Base-by-base conservation (phyloP, 1,140 invertebrate genomes). In the Dinothrombium tinctorium region DNA sequence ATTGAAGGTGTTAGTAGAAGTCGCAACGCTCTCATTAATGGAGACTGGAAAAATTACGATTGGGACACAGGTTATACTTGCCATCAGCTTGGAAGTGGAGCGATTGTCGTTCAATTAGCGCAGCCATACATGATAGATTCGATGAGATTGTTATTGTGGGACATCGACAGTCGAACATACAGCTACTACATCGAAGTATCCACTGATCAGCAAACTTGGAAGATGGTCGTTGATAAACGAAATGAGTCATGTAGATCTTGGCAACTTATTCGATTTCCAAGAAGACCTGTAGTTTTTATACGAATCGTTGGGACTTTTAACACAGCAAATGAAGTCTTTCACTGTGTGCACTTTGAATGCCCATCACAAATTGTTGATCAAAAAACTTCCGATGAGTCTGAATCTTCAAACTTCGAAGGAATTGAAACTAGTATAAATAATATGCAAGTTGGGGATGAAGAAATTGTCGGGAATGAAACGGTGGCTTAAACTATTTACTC, bases 61-160 rank as follows among this genome's bases (percentile, higher is more conserved):
- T 96, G 89, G 89, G 89, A 98, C 59, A 82, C 75, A 46, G 86
- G 92, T 35, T 98, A 96, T 59, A 96, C 89, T 2, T 96, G 89
- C 59, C 92, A 98, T 67, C 90, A 98, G 62, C 63, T 99, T 28
- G 87, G 89, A 46, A 86, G 77, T 52, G 89, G 90, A 23, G 71
- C 75, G 45, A 95, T 98, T 54, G 68, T 86, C 45, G 73, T 98
- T 41, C 65, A 84, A 0, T 73, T 96, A 9, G 76, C 82, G 54
- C 72, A 69, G 33, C 76, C 78, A 40, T 81, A 71, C 54, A 92
- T 95, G 53, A 71, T 96, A 46, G 95, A 96, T 66, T 76, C 89
- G 52, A 71, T 95, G 36, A 72, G 73, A 49, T 71, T 96, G 67
- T 63, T 94, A 35, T 63, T 96, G 0, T 95, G 87, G 87, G 90